A percentile compares a stretch with the other conserved stretches of the same genome.
Evolutionary conservation across 2,113 vertebrate species (phyloP).

Genomic region (Psilopsiagon aymara): DNA sequence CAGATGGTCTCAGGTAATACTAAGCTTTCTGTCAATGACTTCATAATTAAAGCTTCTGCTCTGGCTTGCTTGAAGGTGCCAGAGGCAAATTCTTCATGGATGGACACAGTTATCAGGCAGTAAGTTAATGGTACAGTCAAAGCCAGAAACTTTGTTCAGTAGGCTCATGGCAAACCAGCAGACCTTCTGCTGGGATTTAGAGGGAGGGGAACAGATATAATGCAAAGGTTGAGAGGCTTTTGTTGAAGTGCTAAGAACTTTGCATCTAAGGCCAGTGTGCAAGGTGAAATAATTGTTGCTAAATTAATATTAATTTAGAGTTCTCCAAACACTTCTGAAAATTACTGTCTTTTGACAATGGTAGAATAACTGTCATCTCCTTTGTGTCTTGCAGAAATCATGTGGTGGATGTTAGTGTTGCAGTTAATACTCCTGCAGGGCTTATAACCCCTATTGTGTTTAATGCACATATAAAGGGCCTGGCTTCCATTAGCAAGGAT

Average conservation of each 20-base stretch:
- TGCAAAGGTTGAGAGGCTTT: background rate
- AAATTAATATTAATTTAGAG: background rate
- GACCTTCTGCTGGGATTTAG: background rate
- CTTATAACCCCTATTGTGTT: constrained; percentile 99
- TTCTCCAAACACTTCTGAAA: background rate
- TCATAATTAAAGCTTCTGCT: constrained; percentile 96
- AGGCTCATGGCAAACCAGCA: background rate
- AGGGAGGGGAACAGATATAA: background rate
- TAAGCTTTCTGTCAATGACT: constrained; percentile 97
- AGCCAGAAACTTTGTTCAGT: background rate
- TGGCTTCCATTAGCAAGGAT: constrained; percentile 87
- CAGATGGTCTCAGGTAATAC: constrained; percentile 89
- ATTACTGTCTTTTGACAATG: background rate
- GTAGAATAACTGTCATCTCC: background rate
- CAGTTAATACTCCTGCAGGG: constrained; percentile 91
- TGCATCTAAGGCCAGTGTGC: background rate
- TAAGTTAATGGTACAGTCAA: constrained; percentile 79
- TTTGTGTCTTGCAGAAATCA: constrained; percentile 86
- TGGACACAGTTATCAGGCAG: constrained; percentile 98
- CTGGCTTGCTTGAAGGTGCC: constrained; percentile 96
- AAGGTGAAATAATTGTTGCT: background rate
- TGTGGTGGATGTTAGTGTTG: constrained; percentile 92
- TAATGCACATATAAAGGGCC: constrained; percentile 93
- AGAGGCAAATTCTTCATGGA: constrained; percentile 97
- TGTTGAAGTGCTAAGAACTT: background rate